phyloP scores from a whole-genome alignment of 1,140 invertebrate genomes.

The Daktulosphaira vitifoliae region DNA sequence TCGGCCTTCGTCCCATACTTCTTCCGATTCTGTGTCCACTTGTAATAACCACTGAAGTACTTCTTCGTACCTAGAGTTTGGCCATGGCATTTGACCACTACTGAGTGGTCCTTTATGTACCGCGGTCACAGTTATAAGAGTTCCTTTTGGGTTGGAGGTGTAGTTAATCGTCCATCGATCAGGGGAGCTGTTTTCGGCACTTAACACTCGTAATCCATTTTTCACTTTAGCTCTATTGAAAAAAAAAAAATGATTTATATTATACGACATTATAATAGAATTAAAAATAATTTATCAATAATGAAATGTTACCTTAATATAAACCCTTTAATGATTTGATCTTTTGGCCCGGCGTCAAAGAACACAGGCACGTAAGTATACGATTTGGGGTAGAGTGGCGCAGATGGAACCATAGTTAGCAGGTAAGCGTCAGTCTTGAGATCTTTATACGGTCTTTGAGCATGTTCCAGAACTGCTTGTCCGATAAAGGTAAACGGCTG shows the following conservation, averaged over 20 bases:
- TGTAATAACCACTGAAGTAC: constrained; percentile 85
- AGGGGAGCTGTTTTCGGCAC: constrained; percentile 61
- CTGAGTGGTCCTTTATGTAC: constrained; percentile 49
- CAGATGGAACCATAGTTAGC: constrained; percentile 76
- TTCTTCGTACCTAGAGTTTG: constrained; percentile 58
- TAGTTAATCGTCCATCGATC: constrained; percentile 74
- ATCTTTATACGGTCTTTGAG: constrained; percentile 71
- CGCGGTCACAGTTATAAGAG: constrained; percentile 74
- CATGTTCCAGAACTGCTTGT: constrained; percentile 60
- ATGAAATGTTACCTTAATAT: constrained; percentile 61
- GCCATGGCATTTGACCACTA: not conserved
- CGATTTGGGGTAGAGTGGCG: constrained; percentile 77
- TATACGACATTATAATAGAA: not conserved
- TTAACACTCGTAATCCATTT: constrained; percentile 69
- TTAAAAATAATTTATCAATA: not conserved
- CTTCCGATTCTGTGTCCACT: constrained; percentile 67
- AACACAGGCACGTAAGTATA: constrained; percentile 72
- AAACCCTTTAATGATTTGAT: constrained; percentile 59
- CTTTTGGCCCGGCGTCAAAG: constrained; percentile 23
- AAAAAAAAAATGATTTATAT: constrained; percentile 14
- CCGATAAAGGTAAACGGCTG: constrained; percentile 64
- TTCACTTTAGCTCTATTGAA: constrained; percentile 72
- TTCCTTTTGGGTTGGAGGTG: constrained; percentile 72
- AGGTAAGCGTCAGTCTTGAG: constrained; percentile 67
- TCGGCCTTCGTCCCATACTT: constrained; percentile 66